phyloP scores from a whole-genome alignment of 2,797 vertebrate species.

The Paramormyrops hopkinsi region DNA sequence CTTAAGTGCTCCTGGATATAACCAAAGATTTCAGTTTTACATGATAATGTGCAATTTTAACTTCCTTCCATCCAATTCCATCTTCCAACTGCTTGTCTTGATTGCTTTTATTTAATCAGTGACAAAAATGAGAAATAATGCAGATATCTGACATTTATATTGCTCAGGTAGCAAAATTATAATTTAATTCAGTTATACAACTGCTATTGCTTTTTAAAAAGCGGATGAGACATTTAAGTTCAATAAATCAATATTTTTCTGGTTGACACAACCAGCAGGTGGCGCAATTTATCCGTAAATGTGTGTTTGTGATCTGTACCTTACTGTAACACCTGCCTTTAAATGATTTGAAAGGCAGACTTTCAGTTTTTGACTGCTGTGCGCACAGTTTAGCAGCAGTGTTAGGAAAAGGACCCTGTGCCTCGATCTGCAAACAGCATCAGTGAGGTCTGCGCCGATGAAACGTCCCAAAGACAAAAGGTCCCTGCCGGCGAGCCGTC shows the following conservation, averaged over 20 bases:
- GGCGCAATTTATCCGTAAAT: neutral
- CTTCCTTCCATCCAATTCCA: neutral
- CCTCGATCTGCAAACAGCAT: neutral
- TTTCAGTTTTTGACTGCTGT: neutral
- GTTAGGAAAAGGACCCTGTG: neutral
- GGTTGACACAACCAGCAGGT: neutral
- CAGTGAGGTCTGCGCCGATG: neutral
- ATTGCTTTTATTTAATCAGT: neutral
- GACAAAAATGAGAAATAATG: neutral
- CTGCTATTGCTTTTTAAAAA: neutral
- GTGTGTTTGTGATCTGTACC: neutral
- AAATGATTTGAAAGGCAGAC: neutral
- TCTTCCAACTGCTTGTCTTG: neutral
- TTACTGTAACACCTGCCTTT: neutral
- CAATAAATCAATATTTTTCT: neutral
- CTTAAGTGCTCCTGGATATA: neutral
- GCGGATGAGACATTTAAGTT: neutral
- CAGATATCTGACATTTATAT: neutral
- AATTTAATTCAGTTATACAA: neutral
- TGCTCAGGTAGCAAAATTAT: neutral
- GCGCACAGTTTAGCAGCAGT: neutral
- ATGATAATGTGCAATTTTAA: neutral
- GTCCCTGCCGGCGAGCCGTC: neutral
- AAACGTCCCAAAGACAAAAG: neutral
- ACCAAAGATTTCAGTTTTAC: neutral